phyloP scores from a whole-genome alignment of 2,113 vertebrate genomes.

The Phodopus roborovskii region DNA sequence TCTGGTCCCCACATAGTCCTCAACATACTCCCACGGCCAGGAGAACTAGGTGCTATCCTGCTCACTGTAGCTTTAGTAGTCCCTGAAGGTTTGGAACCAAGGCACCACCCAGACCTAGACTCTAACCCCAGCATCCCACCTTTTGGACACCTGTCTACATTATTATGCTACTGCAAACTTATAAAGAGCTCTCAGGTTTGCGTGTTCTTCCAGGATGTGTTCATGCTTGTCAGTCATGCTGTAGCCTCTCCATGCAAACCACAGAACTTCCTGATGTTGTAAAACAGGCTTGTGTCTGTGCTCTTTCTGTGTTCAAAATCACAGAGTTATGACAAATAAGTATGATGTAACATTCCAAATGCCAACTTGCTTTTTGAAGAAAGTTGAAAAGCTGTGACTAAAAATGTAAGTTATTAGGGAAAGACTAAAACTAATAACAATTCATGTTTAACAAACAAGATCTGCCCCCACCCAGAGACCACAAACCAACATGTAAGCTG shows the following conservation, averaged over 20 bases:
- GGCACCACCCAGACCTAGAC: background rate
- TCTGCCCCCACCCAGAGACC: background rate
- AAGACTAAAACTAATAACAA: background rate
- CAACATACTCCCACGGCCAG: background rate
- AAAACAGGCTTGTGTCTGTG: background rate
- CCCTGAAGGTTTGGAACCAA: no score
- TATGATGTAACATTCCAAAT: slow-evolving; percentile 30
- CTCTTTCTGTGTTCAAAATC: slow-evolving; percentile 32
- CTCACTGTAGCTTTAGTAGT: no score
- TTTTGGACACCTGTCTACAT: background rate
- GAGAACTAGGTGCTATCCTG: background rate
- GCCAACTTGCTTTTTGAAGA: slow-evolving; percentile 31
- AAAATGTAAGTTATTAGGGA: background rate
- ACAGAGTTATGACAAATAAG: background rate
- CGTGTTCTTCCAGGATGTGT: background rate
- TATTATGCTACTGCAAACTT: background rate
- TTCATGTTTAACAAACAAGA: background rate
- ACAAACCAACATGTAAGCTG: background rate
- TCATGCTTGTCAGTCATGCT: background rate
- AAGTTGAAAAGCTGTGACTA: background rate
- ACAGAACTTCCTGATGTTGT: background rate
- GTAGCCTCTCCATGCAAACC: background rate
- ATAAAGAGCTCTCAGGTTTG: background rate
- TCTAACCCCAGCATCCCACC: background rate
- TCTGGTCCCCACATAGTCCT: background rate